A percentile compares a stretch with the other conserved stretches of the same genome.
phyloP scores from a whole-genome alignment of 2,113 vertebrate species.

The Larimichthys polyactis region DNA sequence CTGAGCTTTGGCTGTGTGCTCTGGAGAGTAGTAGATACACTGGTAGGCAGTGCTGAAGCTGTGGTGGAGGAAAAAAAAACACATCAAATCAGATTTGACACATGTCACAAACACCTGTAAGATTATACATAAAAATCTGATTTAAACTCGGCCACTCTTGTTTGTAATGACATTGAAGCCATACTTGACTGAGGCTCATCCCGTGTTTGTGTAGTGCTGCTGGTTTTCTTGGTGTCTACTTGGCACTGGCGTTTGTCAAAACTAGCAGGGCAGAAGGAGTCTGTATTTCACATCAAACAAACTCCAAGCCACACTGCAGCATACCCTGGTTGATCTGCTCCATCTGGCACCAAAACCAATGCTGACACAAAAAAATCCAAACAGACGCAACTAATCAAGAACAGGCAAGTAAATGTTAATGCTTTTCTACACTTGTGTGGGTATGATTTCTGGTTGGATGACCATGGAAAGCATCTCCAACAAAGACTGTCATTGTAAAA shows the following conservation, averaged over 20 bases:
- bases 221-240: slow-evolving; percentile 6
- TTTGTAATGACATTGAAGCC: slow-evolving; percentile 13
- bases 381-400: neutral
- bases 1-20: slow-evolving; percentile 96
- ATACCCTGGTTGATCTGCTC: slow-evolving; percentile 11
- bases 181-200: neutral
- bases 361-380: slow-evolving; percentile 8
- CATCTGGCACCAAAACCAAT: neutral
- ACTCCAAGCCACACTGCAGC: neutral
- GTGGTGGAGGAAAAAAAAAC: slow-evolving; percentile 9
- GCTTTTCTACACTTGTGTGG: neutral
- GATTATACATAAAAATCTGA: slow-evolving; percentile 7
- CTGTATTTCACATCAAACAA: slow-evolving; percentile 29
- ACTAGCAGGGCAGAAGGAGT: slow-evolving; percentile 8
- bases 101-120: neutral
- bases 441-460: neutral
- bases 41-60: slow-evolving; percentile 95
- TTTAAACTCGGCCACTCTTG: neutral
- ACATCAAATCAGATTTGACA: slow-evolving; percentile 13
- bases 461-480: neutral
- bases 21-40: slow-evolving; percentile 99
- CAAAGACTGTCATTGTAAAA: neutral
- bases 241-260: neutral
- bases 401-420: neutral
- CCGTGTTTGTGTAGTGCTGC: slow-evolving; percentile 20